Percentiles rank a stretch among this genome's conserved stretches.
These are phyloP conservation scores for Peucedramus taeniatus DNA, from an alignment of 2,113 vertebrate genomes.

Conservation along the genomic window DNA sequence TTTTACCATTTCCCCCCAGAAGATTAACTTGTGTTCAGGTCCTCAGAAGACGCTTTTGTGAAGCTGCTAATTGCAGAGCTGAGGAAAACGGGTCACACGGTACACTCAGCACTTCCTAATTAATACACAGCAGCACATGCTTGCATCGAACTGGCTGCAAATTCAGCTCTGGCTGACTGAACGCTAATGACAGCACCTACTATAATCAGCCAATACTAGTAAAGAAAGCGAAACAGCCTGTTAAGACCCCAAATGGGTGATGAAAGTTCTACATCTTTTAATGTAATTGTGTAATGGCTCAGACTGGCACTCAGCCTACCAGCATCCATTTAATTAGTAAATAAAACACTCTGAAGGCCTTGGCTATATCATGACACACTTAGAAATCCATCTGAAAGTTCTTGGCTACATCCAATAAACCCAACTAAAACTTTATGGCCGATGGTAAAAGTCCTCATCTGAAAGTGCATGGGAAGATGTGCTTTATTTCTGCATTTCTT, in stretches of 20 bases:
- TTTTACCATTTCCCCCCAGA: constrained; percentile 41
- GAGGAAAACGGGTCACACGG: constrained; percentile 50
- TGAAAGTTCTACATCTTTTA: constrained; percentile 1
- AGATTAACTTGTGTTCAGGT: constrained; percentile 55
- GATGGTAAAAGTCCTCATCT: neutral
- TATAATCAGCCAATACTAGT: constrained; percentile 7
- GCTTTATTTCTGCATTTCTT: neutral
- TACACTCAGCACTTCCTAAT: constrained; percentile 59
- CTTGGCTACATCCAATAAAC: neutral
- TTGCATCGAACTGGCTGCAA: neutral
- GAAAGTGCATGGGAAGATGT: neutral
- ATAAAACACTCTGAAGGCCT: constrained; percentile 18
- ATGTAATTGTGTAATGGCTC: constrained; percentile 10
- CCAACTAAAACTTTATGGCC: neutral
- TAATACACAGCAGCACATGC: constrained; percentile 50
- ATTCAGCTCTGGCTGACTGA: constrained; percentile 18
- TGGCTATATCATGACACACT: neutral
- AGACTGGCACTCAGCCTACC: constrained; percentile 23
- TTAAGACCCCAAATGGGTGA: constrained; percentile 42
- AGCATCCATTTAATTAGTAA: constrained; percentile 30
- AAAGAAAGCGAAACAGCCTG: neutral
- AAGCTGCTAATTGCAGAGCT: constrained; percentile 66
- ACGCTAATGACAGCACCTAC: neutral
- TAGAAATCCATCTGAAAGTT: neutral
- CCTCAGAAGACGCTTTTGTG: constrained; percentile 59